Conservation (phyloP, 2,888 invertebrate genomes). For the Tridacna gigas region DNA sequence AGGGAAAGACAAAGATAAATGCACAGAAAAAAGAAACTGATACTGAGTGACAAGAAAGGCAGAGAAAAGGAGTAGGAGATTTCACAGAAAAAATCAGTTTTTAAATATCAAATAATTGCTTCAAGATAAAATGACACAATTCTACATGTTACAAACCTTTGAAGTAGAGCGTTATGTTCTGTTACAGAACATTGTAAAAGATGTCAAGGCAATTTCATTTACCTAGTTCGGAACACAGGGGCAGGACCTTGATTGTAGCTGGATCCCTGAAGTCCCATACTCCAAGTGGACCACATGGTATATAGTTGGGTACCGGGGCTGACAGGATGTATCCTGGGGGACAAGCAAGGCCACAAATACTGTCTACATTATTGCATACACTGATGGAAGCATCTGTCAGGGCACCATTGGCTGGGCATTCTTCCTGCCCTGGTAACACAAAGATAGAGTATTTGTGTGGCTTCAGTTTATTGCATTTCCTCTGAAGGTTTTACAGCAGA, state of each 20-base stretch:
- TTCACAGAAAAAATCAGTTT: too few relatives aligned
- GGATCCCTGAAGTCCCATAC: conserved; percentile 47
- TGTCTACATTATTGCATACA: background rate
- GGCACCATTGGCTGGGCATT: conserved; percentile 16
- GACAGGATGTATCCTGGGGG: conserved; percentile 12
- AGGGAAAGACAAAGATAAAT: too few relatives aligned
- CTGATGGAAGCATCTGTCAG: conserved; percentile 7
- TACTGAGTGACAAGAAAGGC: too few relatives aligned
- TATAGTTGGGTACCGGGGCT: conserved; percentile 37
- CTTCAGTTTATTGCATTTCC: too few relatives aligned
- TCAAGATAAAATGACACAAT: too few relatives aligned
- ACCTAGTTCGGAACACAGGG: conserved; percentile 49
- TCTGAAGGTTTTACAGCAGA: too few relatives aligned
- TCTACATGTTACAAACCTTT: too few relatives aligned
- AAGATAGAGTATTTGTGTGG: background rate
- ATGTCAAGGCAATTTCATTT: conserved; percentile 22
- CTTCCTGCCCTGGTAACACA: background rate
- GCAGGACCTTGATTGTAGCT: conserved; percentile 31
- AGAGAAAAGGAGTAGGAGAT: too few relatives aligned
- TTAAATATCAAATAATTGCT: too few relatives aligned
- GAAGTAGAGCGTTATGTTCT: too few relatives aligned
- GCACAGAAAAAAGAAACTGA: too few relatives aligned
- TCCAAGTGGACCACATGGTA: conserved; percentile 59
- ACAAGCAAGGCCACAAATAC: conserved; percentile 51
- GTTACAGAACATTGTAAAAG: too few relatives aligned